Base-by-base conservation (phyloP, 1,140 invertebrate genomes). In the Idris sp. region DNA sequence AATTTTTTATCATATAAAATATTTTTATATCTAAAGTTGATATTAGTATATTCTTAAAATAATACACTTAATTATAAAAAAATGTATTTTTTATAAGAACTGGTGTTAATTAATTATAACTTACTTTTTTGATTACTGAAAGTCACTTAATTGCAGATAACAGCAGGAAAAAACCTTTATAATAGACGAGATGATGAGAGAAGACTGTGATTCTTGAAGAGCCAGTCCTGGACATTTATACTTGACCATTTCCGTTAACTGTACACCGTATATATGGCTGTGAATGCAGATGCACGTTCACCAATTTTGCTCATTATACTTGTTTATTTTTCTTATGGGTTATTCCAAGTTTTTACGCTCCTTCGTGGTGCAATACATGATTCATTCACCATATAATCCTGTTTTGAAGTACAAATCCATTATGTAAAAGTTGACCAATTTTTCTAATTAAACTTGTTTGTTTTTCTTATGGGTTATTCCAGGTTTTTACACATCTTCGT, bases 261-360 rank as follows among this genome's bases (percentile, higher is more conserved):
- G 19, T 49, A n/a, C n/a, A n/a, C n/a, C n/a, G 30, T 43, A 7
- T 22, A 35, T 4, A 13, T 31, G 26, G 11, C 41, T 6, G 49
- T 68, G 43, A 58, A 68, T 68, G 36, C 19, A 51, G 58, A 58
- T 68, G 53, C 14, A 1, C 14, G 62, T 3, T 15, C 7, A 19
- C 33, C 35, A 68, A 58, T 58, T 68, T 68, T 68, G 43, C 64
- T 51, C 43, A 58, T 68, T 58, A 58, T 41, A 18, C 13, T 11
- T 58, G 14, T 58, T 68, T 68, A 58, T 68, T 68, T 58, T 68
- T 11, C 43, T 35, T 58, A 58, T 51, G 64, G 64, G 62, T 49
- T 56, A 49, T 56, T 7, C 62, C 62, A 15, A 7, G 4, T 67
- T 67, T 53, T 67, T 67, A 43, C 4, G 13, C 43, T 53, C 10